Base-by-base conservation (phyloP, 2,797 vertebrate genomes). In the Tolypeutes matacus region DNA sequence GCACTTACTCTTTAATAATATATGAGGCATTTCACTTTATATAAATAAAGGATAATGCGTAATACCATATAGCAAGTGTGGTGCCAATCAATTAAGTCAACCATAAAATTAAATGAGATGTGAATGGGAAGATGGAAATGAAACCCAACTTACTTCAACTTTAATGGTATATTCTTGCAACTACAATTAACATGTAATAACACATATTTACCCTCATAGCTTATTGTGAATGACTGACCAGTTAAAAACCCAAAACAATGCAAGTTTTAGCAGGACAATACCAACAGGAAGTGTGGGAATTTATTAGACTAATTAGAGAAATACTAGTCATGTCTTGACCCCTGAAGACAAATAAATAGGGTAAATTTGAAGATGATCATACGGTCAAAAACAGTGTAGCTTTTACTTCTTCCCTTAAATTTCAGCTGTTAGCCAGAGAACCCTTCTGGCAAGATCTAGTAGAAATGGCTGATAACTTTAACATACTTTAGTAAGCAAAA, bases 21-120 rank as follows among this genome's bases (percentile, higher is more conserved):
- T 98, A 98, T 98, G 98, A 98, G 97, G 98, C 98, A 98, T 98
- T 98, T 98, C 98, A 98, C 95, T 94, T 98, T 98, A 98, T 98
- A 98, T 98, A 97, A 97, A 98, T 98, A 98, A 98, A 97, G 98
- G 97, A 97, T 98, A 97, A 98, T 98, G 97, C 98, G 98, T 98
- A 98, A 27, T 98, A 98, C 98, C 88, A 97, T 98, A 98, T 98
- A 98, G 65, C 88, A 98, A 96, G 94, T 98, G 95, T 97, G 97
- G 97, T 98, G 97, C 98, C 96, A 97, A 95, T 93, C 95, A 98
- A 98, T 96, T 96, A n/a, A n/a, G n/a, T n/a, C 90, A 91, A 93
- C 98, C 97, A 96, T 92, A 97, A 97, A 97, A 97, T 75, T 89
- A 96, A 97, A 84, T 58, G 96, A 97, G 69, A 97, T 97, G 95